These are phyloP conservation scores for Galeopterus variegatus DNA, from an alignment of 2,113 vertebrate species.

Conservation along the genomic window DNA sequence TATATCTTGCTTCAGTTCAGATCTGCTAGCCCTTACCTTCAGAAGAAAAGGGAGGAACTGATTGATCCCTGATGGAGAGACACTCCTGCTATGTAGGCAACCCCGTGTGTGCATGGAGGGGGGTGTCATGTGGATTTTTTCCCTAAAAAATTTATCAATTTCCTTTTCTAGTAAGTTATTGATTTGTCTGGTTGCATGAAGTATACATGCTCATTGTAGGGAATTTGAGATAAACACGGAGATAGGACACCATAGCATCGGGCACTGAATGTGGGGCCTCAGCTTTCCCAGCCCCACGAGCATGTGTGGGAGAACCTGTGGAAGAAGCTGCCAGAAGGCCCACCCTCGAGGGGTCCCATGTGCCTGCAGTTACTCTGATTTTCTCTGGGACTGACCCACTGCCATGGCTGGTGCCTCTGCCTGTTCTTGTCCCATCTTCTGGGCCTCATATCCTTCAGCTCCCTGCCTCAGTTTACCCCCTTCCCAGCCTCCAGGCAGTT, in stretches of 20 bases:
- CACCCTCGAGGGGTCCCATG: rapidly evolving
- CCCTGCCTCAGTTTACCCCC: background rate
- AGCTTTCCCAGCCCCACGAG: background rate
- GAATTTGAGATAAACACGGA: too few relatives aligned
- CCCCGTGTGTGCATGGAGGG: too few relatives aligned
- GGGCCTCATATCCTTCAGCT: background rate
- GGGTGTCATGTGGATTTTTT: background rate
- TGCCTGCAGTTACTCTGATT: rapidly evolving
- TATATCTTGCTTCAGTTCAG: background rate
- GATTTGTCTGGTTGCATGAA: background rate
- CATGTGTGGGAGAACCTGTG: rapidly evolving
- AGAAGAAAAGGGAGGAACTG: background rate
- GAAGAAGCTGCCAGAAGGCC: background rate
- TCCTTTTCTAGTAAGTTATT: background rate
- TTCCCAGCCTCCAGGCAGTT: background rate
- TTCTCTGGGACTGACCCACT: background rate
- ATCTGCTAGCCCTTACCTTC: background rate
- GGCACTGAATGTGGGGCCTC: rapidly evolving
- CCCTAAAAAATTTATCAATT: background rate
- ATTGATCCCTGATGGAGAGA: rapidly evolving
- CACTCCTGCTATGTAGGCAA: too few relatives aligned
- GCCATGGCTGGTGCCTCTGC: background rate
- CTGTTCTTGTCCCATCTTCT: background rate
- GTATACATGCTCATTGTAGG: rapidly evolving
- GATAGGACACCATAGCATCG: rapidly evolving